Percentiles rank a stretch among this genome's conserved stretches.
Conservation (phyloP, 1,140 invertebrate species). For the Papilio dardanus region DNA sequence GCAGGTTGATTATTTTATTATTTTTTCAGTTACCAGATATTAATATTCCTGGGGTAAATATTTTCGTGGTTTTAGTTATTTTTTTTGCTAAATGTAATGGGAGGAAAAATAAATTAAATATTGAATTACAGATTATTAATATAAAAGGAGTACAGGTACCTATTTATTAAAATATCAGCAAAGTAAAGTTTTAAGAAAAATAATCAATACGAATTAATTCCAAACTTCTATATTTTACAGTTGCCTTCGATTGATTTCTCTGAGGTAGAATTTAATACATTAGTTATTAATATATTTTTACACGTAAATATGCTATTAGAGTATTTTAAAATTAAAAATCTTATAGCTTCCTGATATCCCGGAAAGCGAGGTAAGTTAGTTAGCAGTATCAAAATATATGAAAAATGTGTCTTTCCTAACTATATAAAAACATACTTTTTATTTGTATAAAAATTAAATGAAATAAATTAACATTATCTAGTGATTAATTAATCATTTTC, state of each 20-base stretch:
- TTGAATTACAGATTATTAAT: not conserved
- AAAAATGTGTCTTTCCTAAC: conserved; percentile 12
- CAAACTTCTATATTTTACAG: no score
- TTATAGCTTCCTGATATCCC: conserved; percentile 8
- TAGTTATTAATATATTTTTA: not conserved
- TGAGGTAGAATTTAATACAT: not conserved
- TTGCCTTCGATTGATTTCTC: conserved; percentile 20
- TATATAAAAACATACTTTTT: no score
- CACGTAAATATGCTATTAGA: not conserved
- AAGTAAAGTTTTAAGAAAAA: no score
- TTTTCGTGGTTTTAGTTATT: no score
- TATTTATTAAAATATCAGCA: not conserved
- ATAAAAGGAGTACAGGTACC: conserved; percentile 13
- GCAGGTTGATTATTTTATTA: not conserved
- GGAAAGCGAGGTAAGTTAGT: conserved; percentile 1
- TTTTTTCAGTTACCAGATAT: conserved; percentile 13
- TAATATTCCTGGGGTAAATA: conserved; percentile 20
- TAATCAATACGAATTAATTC: no score
- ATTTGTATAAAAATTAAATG: no score
- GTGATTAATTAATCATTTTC: no score
- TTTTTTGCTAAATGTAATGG: no score
- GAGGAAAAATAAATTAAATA: not conserved
- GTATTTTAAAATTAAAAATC: not conserved
- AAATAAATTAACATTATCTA: no score
- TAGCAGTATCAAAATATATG: not conserved